Percentiles rank a stretch among this genome's conserved stretches.
Evolutionary conservation across 2,113 vertebrate species (phyloP).

Genomic region (Paratilapia polleni): DNA sequence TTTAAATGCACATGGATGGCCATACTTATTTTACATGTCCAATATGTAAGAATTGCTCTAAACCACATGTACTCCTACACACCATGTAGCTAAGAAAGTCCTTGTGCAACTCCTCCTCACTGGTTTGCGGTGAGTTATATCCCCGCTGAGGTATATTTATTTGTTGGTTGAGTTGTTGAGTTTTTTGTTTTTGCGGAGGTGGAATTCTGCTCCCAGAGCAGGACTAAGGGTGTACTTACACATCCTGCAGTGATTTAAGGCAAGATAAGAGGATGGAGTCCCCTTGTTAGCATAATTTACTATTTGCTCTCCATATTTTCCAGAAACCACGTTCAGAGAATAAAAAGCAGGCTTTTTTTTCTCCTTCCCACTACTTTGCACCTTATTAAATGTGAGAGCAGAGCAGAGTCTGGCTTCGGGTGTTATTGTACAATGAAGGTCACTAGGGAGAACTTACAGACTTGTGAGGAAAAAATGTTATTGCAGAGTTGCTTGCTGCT

Average conservation of each 20-base stretch:
- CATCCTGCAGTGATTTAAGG: constrained; percentile 51
- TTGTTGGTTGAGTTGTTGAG: constrained; percentile 49
- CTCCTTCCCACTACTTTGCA: constrained; percentile 43
- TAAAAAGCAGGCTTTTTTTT: constrained; percentile 16
- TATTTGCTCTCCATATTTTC: constrained; percentile 44
- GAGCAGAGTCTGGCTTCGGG: background rate
- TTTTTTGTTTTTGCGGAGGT: constrained; percentile 57
- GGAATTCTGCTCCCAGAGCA: constrained; percentile 23
- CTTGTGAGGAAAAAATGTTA: constrained; percentile 18
- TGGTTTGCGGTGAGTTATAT: constrained; percentile 24
- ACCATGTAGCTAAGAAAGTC: background rate
- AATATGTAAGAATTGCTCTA: background rate
- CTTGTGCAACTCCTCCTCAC: background rate
- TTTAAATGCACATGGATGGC: background rate
- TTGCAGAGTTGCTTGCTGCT: background rate
- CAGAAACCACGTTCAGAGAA: constrained; percentile 39
- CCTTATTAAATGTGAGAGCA: constrained; percentile 52
- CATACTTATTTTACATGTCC: background rate
- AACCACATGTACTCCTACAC: background rate
- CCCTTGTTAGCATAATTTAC: constrained; percentile 67
- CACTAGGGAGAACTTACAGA: constrained; percentile 17
- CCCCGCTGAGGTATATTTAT: constrained; percentile 48
- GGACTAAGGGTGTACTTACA: constrained; percentile 27
- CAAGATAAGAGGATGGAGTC: constrained; percentile 51
- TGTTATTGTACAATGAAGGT: constrained; percentile 23